Percentiles rank a stretch among this genome's conserved stretches.
Conservation (phyloP, 2,888 invertebrate genomes). For the Rhagonycha fulva region DNA sequence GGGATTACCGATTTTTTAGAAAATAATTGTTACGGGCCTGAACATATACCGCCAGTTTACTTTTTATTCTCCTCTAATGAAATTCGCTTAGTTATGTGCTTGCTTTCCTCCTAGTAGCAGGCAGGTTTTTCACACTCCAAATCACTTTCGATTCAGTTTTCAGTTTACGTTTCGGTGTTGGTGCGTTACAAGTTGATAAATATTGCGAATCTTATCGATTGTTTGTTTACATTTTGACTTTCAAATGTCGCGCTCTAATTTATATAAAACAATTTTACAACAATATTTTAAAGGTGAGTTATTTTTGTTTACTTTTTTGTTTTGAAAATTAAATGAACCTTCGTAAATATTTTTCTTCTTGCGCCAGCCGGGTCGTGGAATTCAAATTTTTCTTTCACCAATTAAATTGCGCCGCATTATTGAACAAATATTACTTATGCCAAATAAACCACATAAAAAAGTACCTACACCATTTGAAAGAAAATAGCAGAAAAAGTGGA, state of each 20-base stretch:
- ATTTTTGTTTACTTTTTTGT: conserved; percentile 1
- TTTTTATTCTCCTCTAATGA: neutral
- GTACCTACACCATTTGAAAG: neutral
- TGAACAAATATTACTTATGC: neutral
- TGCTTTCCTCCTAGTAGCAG: neutral
- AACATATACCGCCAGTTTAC: neutral
- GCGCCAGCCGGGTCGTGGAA: no score
- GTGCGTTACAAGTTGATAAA: neutral
- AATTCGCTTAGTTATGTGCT: neutral
- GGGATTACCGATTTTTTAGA: neutral
- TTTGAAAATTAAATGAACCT: neutral
- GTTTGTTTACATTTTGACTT: neutral
- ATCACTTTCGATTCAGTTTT: neutral
- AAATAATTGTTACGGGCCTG: neutral
- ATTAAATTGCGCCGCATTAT: neutral
- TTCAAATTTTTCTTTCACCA: no score
- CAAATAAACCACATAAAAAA: neutral
- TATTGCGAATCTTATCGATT: neutral
- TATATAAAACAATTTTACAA: conserved; percentile 30
- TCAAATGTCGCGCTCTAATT: conserved; percentile 33
- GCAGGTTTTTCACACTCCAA: neutral
- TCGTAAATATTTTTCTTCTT: neutral
- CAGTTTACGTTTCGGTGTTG: neutral
- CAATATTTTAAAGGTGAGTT: conserved; percentile 36
- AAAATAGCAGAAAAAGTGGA: neutral